Conservation (phyloP, 2,797 vertebrate genomes). For the Sphenopsis melanotis region DNA sequence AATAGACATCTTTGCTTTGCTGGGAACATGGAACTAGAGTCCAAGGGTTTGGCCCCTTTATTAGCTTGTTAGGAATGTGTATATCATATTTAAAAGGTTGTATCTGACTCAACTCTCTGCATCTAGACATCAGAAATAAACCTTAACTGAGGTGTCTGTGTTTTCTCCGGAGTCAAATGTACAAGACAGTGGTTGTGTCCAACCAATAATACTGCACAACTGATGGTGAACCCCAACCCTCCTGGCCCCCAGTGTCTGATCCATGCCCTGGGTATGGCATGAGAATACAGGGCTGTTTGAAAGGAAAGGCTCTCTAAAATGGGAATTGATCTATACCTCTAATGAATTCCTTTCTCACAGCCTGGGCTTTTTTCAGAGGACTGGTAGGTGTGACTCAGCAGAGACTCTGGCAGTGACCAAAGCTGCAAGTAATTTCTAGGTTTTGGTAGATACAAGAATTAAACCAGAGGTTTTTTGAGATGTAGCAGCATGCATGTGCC, state of each 20-base stretch:
- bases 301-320: not conserved
- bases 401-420: not conserved
- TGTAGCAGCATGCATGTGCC: not conserved
- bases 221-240: rapidly evolving
- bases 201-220: not conserved
- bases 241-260: rapidly evolving
- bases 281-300: not conserved
- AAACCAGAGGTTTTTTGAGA: not conserved
- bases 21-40: not conserved
- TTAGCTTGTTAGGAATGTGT: not conserved
- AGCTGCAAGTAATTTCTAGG: not conserved
- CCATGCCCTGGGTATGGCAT: not conserved
- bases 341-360: not conserved
- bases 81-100: not conserved
- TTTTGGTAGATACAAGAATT: not conserved
- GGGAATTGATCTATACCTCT: not conserved
- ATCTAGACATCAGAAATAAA: not conserved
- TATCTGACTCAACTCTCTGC: not conserved
- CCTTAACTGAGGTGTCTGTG: not conserved
- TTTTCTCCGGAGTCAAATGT: not conserved
- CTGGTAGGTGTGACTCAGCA: not conserved
- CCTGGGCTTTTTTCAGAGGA: not conserved
- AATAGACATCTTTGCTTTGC: not conserved
- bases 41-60: not conserved
- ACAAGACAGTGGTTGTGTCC: not conserved